phyloP scores from a whole-genome alignment of 2,797 vertebrate species.

The Catostomus latipinnis region DNA sequence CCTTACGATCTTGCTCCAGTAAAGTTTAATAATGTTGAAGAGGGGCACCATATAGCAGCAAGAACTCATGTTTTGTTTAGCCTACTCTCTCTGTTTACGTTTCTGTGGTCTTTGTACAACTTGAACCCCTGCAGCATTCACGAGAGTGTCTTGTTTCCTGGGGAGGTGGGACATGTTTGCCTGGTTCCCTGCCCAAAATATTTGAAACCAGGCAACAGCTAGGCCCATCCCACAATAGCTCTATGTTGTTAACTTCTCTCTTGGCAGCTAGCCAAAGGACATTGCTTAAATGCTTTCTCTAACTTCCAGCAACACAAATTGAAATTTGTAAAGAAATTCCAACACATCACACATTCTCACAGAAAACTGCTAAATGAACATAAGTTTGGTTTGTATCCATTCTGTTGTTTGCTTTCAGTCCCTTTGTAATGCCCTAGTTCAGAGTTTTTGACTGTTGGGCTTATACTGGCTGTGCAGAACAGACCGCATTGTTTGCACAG shows the following conservation, averaged over 20 bases:
- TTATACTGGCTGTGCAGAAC: not conserved
- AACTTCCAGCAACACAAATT: slow-evolving; percentile 63
- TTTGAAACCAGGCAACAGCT: slow-evolving; percentile 81
- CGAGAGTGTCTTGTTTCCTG: slow-evolving; percentile 76
- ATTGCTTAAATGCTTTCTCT: slow-evolving; percentile 70
- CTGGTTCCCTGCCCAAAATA: slow-evolving; percentile 82
- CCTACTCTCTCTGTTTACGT: slow-evolving; percentile 73
- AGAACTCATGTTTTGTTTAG: slow-evolving; percentile 57
- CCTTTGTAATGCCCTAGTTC: too few species aligned
- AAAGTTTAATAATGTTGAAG: slow-evolving; percentile 3
- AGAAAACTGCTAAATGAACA: not conserved
- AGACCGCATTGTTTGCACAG: slow-evolving; percentile 22
- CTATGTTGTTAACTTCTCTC: slow-evolving; percentile 77
- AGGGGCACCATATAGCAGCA: not conserved
- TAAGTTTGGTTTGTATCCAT: not conserved
- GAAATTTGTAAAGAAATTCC: slow-evolving; percentile 59
- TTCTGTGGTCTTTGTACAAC: slow-evolving; percentile 73
- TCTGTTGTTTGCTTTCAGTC: not conserved
- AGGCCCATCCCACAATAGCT: slow-evolving; percentile 73
- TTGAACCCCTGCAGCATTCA: slow-evolving; percentile 75
- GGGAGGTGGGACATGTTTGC: slow-evolving; percentile 79
- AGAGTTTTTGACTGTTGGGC: slow-evolving; percentile 30
- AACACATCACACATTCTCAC: not conserved
- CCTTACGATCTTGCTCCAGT: not conserved
- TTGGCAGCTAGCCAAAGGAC: slow-evolving; percentile 71